Conservation (phyloP, 2,888 invertebrate species). For the Leucophora obtusa region DNA sequence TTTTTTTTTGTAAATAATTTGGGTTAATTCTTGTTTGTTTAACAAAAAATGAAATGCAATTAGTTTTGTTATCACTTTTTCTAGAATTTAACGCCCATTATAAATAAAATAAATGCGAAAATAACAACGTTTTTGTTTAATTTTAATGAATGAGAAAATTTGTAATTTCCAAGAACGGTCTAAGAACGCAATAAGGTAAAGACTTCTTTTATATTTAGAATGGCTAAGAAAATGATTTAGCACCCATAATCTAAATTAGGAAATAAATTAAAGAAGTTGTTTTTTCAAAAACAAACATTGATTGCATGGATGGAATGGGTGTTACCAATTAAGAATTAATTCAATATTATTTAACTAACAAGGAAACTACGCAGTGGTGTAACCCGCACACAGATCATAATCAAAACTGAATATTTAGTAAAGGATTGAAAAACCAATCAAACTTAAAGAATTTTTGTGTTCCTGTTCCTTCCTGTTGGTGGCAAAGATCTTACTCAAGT, state of each 20-base stretch:
- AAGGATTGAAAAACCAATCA: no score
- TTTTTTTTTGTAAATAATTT: slow-evolving; percentile 37
- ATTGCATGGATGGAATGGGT: no score
- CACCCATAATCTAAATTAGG: background rate
- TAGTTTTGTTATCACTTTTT: slow-evolving; percentile 13
- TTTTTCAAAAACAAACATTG: no score
- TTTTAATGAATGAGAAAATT: slow-evolving; percentile 23
- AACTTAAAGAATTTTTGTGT: no score
- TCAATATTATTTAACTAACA: no score
- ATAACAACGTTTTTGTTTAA: slow-evolving; percentile 23
- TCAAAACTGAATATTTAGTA: no score
- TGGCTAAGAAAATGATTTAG: background rate
- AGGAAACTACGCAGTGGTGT: no score
- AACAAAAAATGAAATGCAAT: slow-evolving; percentile 36
- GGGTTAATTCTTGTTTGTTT: slow-evolving; percentile 53
- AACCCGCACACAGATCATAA: no score
- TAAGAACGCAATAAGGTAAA: background rate
- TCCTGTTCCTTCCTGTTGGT: no score
- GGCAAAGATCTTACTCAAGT: no score
- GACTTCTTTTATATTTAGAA: background rate
- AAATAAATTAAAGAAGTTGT: background rate
- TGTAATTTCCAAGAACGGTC: background rate
- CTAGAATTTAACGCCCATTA: slow-evolving; percentile 45
- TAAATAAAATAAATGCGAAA: slow-evolving; percentile 8
- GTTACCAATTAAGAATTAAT: no score